These are phyloP conservation scores for Aphelenchoides bicaudatus DNA, from an alignment of 2,888 invertebrate species.

Conservation along the genomic window DNA sequence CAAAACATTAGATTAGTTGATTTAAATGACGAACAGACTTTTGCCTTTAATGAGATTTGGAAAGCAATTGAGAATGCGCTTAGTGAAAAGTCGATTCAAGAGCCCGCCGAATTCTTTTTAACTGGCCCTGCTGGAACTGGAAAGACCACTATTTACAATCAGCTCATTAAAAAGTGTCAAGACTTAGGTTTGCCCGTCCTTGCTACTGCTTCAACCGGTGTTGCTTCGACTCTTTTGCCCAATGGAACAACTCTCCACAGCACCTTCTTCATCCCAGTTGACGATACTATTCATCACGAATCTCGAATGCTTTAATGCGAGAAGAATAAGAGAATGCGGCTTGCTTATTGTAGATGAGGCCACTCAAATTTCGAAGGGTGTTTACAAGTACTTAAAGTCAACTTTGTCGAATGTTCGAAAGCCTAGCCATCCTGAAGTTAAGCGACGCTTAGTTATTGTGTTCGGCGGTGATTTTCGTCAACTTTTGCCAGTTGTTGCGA, in stretches of 20 bases:
- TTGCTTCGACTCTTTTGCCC: background rate
- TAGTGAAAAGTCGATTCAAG: too few species aligned
- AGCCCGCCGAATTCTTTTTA: background rate
- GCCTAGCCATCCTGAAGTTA: background rate
- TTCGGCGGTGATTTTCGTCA: conserved; percentile 10
- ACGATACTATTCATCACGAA: background rate
- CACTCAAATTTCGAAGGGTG: background rate
- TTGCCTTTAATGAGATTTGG: conserved; percentile 3
- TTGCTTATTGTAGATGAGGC: conserved; percentile 1
- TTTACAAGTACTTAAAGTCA: background rate
- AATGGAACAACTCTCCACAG: background rate
- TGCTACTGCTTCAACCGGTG: background rate
- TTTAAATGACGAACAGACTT: background rate
- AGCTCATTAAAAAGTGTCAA: background rate
- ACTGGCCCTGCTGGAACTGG: background rate
- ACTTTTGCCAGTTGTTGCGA: conserved; percentile 7
- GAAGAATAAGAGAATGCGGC: background rate
- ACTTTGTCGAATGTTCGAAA: background rate
- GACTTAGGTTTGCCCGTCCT: background rate
- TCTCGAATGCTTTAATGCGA: background rate
- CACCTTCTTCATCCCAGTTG: background rate
- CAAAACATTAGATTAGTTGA: background rate
- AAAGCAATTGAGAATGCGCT: background rate
- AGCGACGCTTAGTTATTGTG: conserved; percentile 13
- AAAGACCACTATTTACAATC: conserved; percentile 3